Base-by-base conservation (phyloP, 2,113 vertebrate genomes). In the Bambusicola thoracicus region DNA sequence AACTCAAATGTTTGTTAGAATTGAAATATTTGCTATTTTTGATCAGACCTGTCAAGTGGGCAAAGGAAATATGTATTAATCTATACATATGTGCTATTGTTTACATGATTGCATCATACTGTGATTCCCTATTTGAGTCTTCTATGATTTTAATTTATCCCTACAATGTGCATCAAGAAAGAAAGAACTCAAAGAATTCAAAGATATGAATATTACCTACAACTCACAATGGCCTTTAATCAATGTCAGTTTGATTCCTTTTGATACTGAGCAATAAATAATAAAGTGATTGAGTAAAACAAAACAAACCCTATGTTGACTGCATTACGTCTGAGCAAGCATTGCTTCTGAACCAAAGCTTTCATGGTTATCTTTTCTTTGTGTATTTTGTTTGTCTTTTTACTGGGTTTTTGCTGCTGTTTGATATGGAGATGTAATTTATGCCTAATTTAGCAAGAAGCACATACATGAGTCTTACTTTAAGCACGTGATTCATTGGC, bases 191-290 rank as follows among this genome's bases (percentile, higher is more conserved):
- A 95, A 89, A 92, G 88, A 94, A 66, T 65, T 48, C 46, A 12
- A 48, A 48, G 91, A 95, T 67, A 77, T 67, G 3, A 95, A 74
- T 90, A 90, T 96, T 93, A 96, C 83, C 65, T 94, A 82, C 73
- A 92, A 95, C 92, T 95, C 97, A 89, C 97, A 86, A 82, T 95
- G 94, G 96, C 95, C 95, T 97, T 97, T 95, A 97, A 97, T 96
- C 92, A 93, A 90, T 91, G 94, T 97, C 91, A 65, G 63, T 97
- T 97, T 91, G 73, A 95, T 96, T 95, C 94, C 81, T 97, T 98
- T 97, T 98, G 95, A 97, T 97, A 96, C 95, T 81, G 86, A 98
- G 97, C 97, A 98, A 98, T 98, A 98, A 97, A 94, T 85, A 97
- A 96, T 96, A 95, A 97, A 96, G 89, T 86, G 58, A 90, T 86